Percentiles rank a stretch among this genome's conserved stretches.
These are phyloP conservation scores for Achroia grisella DNA, from an alignment of 1,140 invertebrate genomes.

Conservation along the genomic window DNA sequence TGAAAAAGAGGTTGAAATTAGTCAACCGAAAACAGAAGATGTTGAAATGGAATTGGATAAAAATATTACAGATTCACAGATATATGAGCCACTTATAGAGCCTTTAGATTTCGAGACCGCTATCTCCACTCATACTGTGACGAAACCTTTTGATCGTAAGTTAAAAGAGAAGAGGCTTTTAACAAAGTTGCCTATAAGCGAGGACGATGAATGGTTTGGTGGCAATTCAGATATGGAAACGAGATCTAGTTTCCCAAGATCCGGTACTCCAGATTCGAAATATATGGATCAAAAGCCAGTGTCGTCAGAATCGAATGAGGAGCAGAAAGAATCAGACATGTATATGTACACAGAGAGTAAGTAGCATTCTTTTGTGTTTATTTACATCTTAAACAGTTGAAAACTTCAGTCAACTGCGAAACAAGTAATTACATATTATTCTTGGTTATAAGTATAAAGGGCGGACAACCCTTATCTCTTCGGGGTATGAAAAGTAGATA, in stretches of 20 bases:
- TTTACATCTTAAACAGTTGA: background rate
- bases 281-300: constrained; percentile 21
- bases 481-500: too few species aligned
- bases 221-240: constrained; percentile 53
- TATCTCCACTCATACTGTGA: constrained; percentile 55
- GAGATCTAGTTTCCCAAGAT: constrained; percentile 49
- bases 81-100: constrained; percentile 4
- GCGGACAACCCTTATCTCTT: too few species aligned
- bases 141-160: constrained; percentile 21
- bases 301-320: constrained; percentile 40
- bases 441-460: too few species aligned
- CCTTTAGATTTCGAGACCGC: constrained; percentile 46
- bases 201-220: constrained; percentile 48
- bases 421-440: too few species aligned
- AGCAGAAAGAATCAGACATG: constrained; percentile 30
- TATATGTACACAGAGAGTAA: constrained; percentile 59
- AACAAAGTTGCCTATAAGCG: constrained; percentile 29
- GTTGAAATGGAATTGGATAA: constrained; percentile 14
- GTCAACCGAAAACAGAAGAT: constrained; percentile 11
- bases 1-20: constrained; percentile 17
- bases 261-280: constrained; percentile 51
- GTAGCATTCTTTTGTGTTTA: constrained; percentile 11
- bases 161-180: constrained; percentile 16
- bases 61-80: constrained; percentile 4
- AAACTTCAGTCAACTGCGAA: background rate